Percentiles rank a stretch among this genome's conserved stretches.
Conservation (phyloP, 2,888 invertebrate species). For the Rhingia campestris region DNA sequence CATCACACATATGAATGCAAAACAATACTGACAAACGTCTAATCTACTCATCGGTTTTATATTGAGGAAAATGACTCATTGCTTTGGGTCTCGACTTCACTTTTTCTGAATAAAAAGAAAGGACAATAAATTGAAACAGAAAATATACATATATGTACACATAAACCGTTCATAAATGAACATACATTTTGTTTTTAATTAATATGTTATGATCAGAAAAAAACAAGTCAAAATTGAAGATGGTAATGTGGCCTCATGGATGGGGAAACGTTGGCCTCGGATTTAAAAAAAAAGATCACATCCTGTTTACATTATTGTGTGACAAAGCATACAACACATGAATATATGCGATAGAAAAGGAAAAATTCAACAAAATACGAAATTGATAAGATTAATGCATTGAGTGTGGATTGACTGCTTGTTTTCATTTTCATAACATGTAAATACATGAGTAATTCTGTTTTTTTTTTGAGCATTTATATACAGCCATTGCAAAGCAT, state of each 20-base stretch:
- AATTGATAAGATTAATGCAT: conserved; percentile 65
- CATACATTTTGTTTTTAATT: conserved; percentile 55
- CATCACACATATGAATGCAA: conserved; percentile 37
- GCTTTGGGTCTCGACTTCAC: conserved; percentile 14
- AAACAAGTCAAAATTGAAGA: conserved; percentile 20
- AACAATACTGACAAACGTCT: conserved; percentile 18
- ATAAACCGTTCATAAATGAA: conserved; percentile 53
- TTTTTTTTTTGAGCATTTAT: conserved; percentile 34
- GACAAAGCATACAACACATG: conserved; percentile 54
- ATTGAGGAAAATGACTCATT: conserved; percentile 39
- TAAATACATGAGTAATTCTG: conserved; percentile 50
- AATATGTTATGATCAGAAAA: conserved; percentile 58
- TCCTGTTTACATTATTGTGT: conserved; percentile 69
- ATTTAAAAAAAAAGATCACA: conserved; percentile 63
- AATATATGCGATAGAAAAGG: conserved; percentile 20
- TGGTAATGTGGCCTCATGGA: not conserved
- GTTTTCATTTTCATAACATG: conserved; percentile 12
- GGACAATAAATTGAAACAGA: conserved; percentile 22
- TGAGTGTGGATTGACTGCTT: conserved; percentile 39
- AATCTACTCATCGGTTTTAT: conserved; percentile 25
- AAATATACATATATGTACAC: conserved; percentile 15
- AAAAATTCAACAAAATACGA: conserved; percentile 42
- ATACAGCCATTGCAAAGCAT: not conserved
- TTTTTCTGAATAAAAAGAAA: conserved; percentile 19
- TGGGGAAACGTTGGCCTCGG: conserved; percentile 28